phyloP scores from a whole-genome alignment of 92 coral and sea anemone genomes.

The Muricea muricata region DNA sequence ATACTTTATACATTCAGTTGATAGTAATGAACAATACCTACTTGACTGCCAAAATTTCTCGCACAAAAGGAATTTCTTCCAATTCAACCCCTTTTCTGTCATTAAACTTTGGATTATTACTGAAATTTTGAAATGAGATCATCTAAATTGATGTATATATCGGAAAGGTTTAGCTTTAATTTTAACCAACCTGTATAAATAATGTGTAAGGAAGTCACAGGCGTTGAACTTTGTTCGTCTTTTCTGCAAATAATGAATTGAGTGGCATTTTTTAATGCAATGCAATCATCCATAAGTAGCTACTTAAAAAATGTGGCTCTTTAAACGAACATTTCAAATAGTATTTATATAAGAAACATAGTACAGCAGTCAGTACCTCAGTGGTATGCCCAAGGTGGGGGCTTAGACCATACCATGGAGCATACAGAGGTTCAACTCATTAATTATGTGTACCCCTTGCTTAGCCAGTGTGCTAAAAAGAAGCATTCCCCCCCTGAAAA shows the following conservation, averaged over 20 bases:
- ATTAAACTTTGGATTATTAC: conserved; percentile 75
- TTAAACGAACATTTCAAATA: too few species aligned
- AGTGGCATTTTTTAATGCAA: too few species aligned
- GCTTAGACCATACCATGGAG: too few species aligned
- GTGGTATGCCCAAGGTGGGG: too few species aligned
- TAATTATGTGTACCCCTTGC: too few species aligned
- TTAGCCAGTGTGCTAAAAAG: too few species aligned
- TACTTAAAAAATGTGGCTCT: too few species aligned
- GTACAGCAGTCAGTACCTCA: too few species aligned
- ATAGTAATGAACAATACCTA: conserved; percentile 35
- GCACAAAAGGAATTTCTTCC: conserved; percentile 93
- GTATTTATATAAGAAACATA: too few species aligned
- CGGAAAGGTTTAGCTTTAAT: neutral
- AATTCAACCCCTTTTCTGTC: conserved; percentile 68
- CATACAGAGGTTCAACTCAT: too few species aligned
- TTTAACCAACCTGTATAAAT: conserved; percentile 75
- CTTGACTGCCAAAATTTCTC: conserved; percentile 82
- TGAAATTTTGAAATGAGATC: neutral
- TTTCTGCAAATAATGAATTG: conserved; percentile 69
- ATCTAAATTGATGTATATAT: neutral
- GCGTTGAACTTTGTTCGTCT: conserved; percentile 98
- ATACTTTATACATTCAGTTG: neutral
- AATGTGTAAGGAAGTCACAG: conserved; percentile 91
- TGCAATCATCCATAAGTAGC: too few species aligned
- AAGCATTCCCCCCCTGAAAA: too few species aligned